Evolutionary conservation across 2,113 vertebrate genomes (phyloP).

Genomic region (Actenoides hombroni): DNA sequence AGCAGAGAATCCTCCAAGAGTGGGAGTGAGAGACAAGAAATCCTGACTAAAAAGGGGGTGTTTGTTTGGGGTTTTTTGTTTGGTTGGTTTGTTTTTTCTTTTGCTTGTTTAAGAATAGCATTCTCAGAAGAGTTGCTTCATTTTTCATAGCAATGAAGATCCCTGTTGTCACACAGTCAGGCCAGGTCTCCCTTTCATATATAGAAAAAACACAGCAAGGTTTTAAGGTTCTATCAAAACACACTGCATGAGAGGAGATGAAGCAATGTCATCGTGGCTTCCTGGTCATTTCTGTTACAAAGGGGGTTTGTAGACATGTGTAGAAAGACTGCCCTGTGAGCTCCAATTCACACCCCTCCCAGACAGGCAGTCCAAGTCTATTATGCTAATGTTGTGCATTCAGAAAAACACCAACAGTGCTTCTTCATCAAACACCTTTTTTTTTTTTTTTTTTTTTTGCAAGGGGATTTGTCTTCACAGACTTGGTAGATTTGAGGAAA

Average conservation of each 20-base stretch:
- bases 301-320: background rate
- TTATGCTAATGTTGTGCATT: background rate
- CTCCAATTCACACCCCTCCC: background rate
- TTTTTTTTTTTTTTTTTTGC: background rate
- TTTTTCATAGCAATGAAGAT: background rate
- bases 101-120: background rate
- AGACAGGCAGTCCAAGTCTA: background rate
- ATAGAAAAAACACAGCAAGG: background rate
- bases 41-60: background rate
- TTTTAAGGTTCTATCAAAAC: background rate
- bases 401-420: background rate
- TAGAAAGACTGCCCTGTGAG: background rate
- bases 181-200: background rate
- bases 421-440: background rate
- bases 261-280: background rate
- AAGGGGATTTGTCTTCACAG: background rate
- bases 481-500: background rate
- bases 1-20: background rate
- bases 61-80: too few species aligned
- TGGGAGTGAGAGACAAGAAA: background rate
- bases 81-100: background rate
- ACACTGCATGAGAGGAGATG: background rate
- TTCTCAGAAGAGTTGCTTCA: background rate
- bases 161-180: background rate
- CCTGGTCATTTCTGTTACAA: background rate